Evolutionary conservation across 2,113 vertebrate species (phyloP).

Genomic region (Daubentonia madagascariensis): DNA sequence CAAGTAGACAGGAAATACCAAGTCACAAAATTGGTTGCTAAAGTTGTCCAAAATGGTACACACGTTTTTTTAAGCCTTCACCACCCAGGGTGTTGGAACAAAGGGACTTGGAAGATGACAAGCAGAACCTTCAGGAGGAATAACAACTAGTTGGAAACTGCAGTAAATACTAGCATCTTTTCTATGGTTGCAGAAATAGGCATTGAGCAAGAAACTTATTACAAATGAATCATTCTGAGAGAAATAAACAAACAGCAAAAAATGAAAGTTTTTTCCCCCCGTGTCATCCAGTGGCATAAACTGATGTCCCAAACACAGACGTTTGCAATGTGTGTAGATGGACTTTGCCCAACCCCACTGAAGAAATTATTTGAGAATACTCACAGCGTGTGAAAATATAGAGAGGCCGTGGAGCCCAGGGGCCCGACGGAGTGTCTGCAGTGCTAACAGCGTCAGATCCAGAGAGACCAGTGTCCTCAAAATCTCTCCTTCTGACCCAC

Average conservation of each 20-base stretch:
- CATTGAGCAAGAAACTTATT: not conserved
- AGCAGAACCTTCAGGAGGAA: not conserved
- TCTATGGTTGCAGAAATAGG: not conserved
- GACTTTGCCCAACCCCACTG: not conserved
- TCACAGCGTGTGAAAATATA: not conserved
- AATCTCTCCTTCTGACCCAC: not conserved
- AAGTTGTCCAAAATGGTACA: not conserved
- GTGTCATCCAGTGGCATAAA: constrained; percentile 33
- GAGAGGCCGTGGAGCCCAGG: not conserved
- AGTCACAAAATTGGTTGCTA: not conserved
- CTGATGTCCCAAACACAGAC: not conserved
- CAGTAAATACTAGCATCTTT: constrained; percentile 10
- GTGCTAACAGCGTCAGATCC: not conserved
- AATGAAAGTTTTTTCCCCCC: constrained; percentile 44
- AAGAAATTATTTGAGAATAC: not conserved
- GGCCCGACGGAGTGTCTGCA: not conserved
- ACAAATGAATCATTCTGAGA: constrained; percentile 55
- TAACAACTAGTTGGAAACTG: not conserved
- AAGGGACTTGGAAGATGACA: constrained; percentile 9
- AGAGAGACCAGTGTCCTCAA: not conserved
- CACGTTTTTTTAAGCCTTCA: not conserved
- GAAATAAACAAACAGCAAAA: constrained; percentile 44
- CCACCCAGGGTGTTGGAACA: not conserved
- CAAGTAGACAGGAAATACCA: not conserved
- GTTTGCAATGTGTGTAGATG: not conserved